A percentile compares a stretch with the other conserved stretches of the same genome.
Conservation (phyloP, 2,113 vertebrate species). For the Himantopus leucocephalus region DNA sequence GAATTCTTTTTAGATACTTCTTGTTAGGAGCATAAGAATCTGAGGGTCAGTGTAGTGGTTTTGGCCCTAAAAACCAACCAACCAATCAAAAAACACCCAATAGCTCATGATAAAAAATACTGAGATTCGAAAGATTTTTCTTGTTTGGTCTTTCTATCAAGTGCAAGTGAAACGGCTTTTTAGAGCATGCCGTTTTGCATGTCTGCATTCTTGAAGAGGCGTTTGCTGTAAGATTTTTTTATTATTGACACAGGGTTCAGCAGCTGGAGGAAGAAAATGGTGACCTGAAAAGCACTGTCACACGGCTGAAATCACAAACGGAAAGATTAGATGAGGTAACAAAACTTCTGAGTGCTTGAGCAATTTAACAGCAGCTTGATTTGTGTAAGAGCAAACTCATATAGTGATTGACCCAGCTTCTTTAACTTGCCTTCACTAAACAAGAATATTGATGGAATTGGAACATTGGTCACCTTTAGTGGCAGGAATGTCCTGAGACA, state of each 20-base stretch:
- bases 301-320: conserved; percentile 86
- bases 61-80: not conserved
- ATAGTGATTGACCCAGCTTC: not conserved
- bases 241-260: conserved; percentile 79
- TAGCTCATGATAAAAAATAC: not conserved
- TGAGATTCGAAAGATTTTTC: not conserved
- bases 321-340: conserved; percentile 93
- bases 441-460: not conserved
- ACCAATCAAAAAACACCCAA: not conserved
- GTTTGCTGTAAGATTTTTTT: not conserved
- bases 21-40: not conserved
- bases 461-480: not conserved
- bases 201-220: not conserved
- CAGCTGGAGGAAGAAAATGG: conserved; percentile 92
- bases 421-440: not conserved
- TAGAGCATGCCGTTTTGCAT: not conserved
- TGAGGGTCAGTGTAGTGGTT: not conserved
- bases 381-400: not conserved
- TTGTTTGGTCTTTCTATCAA: not conserved
- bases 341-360: not conserved
- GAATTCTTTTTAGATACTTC: not conserved
- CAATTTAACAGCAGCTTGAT: not conserved
- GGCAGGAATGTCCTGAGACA: not conserved
- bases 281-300: conserved; percentile 79
- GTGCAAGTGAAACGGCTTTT: not conserved